Conservation (phyloP, 2,888 invertebrate genomes). For the Xestia c-nigrum region DNA sequence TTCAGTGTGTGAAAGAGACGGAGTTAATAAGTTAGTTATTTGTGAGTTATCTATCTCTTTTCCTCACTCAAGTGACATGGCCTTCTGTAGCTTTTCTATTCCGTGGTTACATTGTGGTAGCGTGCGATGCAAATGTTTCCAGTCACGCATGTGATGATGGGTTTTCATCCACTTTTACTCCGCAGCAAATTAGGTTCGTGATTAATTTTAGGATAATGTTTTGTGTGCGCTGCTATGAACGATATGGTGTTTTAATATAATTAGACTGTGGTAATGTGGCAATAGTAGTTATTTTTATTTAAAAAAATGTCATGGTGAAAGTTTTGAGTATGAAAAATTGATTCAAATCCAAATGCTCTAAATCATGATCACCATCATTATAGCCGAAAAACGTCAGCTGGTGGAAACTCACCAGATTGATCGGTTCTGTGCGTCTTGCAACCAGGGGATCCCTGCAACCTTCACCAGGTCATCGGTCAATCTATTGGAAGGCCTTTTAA, state of each 20-base stretch:
- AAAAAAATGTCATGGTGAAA: too few species aligned
- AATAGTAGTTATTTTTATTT: background rate
- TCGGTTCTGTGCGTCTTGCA: too few species aligned
- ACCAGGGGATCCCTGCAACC: too few species aligned
- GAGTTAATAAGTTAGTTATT: background rate
- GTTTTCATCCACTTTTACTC: conserved; percentile 47
- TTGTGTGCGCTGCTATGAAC: conserved; percentile 8
- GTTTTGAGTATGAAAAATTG: too few species aligned
- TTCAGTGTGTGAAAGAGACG: background rate
- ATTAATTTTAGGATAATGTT: conserved; percentile 52
- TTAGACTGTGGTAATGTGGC: background rate
- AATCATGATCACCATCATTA: background rate
- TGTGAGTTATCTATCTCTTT: too few species aligned
- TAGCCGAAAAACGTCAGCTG: too few species aligned
- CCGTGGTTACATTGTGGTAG: conserved; percentile 39
- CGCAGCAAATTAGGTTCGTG: conserved; percentile 40
- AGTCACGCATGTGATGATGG: conserved; percentile 63
- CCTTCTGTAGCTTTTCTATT: conserved; percentile 5
- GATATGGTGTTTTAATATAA: conserved; percentile 27
- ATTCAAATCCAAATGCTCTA: background rate
- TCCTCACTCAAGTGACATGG: too few species aligned
- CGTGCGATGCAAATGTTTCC: conserved; percentile 62
- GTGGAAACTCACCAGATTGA: too few species aligned
- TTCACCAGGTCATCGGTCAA: too few species aligned
- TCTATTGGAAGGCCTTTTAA: too few species aligned